These are phyloP conservation scores for Cotesia vestalis DNA, from an alignment of 1,140 invertebrate species.

Conservation along the genomic window DNA sequence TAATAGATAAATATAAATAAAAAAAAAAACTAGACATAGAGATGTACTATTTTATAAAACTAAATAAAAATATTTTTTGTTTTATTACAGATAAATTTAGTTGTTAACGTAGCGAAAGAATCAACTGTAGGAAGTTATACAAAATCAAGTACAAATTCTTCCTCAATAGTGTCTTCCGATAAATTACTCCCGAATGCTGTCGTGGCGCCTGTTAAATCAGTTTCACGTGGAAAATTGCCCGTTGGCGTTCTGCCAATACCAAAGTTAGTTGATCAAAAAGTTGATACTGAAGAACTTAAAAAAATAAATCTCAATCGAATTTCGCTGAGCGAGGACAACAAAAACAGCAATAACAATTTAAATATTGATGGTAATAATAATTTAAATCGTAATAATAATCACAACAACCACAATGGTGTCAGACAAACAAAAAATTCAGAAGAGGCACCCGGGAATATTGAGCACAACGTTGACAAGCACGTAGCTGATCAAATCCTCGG, in stretches of 20 bases:
- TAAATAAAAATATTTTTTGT: constrained; percentile 22
- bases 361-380: not conserved
- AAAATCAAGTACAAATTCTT: constrained; percentile 43
- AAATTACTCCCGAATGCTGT: constrained; percentile 33
- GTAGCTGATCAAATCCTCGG: constrained; percentile 50
- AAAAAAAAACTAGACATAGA: not conserved
- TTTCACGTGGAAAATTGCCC: constrained; percentile 56
- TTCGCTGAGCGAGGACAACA: constrained; percentile 27
- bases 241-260: constrained; percentile 60
- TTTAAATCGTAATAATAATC: constrained; percentile 27
- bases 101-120: constrained; percentile 40
- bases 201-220: constrained; percentile 28
- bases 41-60: not conserved
- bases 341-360: constrained; percentile 21
- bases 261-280: constrained; percentile 43
- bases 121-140: constrained; percentile 44
- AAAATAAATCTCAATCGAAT: constrained; percentile 35
- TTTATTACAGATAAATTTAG: constrained; percentile 51
- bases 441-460: constrained; percentile 41
- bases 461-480: constrained; percentile 42
- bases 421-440: constrained; percentile 14
- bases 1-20: not conserved
- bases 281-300: constrained; percentile 43
- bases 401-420: not conserved
- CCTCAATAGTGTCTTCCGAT: constrained; percentile 43